Base-by-base conservation (phyloP, 2,888 invertebrate species). In the Mythimna loreyi region DNA sequence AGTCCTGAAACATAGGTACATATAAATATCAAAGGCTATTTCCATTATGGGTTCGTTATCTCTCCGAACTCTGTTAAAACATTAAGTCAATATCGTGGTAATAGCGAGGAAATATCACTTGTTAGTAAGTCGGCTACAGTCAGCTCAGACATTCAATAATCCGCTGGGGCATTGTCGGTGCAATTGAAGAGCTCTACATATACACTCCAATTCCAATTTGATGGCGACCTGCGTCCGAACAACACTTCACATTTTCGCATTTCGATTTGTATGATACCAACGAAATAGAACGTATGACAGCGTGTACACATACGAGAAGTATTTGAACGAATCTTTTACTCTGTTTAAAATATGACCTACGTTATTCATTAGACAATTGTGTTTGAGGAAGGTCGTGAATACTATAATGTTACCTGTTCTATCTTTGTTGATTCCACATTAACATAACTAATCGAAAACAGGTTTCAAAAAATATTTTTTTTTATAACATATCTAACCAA, bases 141-240 rank as follows among this genome's bases (percentile, higher is more conserved):
- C 56, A 30, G 30, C 11, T 36, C 25, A 56, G 50, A 61, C 23
- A 75, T 52, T 70, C 36, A 19, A 16, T 19, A 13, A 36, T 30
- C 8, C 11, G 49, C 21, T 55, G 33, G 52, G 16, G 36, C 11
- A 23, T 30, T 67, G 53, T 72, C 33, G 40, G 45, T 58, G 60
- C 36, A 57, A 75, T 72, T 64, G 43, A 45, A 57, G 60, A 64
- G 61, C 62, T 47, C 64, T 72, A 49, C 45, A 60, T 71, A 50
- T 30, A 61, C 78, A 55, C 78, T 74, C 45, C 63, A 63, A 36
- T 74, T 74, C 45, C 63, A 63, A 36, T 74, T 66, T 66, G 75
- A 71, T 58, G 57, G 28, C 33, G 33, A 49, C 30, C 40, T 45
- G 47, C 53, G n/a, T 78, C 33, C 28, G 19, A 55, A 36, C 19